Evolutionary conservation across 1,140 invertebrate genomes (phyloP), one percentile per base, ranked within the genome.

Genomic region (Philopotamus ludificatus): DNA sequence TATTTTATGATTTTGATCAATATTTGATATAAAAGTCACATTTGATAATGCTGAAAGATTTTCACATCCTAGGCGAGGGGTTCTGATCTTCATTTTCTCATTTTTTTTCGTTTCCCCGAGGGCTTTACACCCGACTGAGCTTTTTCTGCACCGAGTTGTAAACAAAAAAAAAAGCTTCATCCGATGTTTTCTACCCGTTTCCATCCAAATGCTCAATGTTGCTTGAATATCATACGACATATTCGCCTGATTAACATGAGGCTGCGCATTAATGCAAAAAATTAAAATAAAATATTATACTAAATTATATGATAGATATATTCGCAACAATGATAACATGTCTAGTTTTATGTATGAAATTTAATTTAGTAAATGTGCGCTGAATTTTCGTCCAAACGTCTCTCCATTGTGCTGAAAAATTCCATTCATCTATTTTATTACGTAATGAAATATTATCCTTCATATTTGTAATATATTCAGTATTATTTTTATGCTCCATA

Each of bases 131-230:
- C 39, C 54, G 54, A 41, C n/a, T 57, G 54, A 57, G 54, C 39
- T 57, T 57, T 57, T 57, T 57, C 54, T 57, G 54, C 54, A 57
- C 12, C 18, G 20, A 15, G 54, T 21, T n/a, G 54, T 57, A 57
- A 57, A 57, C 54, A 57, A 57, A 34, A n/a, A n/a, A n/a, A n/a
- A 57, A 57, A 57, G 54, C 54, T 22, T 42, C 54, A 57, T 57
- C 54, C 34, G 39, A n/a, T 42, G 18, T 50, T 20, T 20, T 1
- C 53, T 39, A 26, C 7, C 18, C 10, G 8, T 2, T 15, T 34
- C 3, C 23, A 22, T 22, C 50, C 47, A 18, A 28, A 22, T 42
- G 54, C 21, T 57, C 54, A 57, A 57, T 57, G 54, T 57, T 41
- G 54, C 54, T 57, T 57, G 54, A 42, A 57, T 57, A 15, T 47